Base-by-base conservation (phyloP, 64 coral and sea anemone species). In the Platygyra sinensis region DNA sequence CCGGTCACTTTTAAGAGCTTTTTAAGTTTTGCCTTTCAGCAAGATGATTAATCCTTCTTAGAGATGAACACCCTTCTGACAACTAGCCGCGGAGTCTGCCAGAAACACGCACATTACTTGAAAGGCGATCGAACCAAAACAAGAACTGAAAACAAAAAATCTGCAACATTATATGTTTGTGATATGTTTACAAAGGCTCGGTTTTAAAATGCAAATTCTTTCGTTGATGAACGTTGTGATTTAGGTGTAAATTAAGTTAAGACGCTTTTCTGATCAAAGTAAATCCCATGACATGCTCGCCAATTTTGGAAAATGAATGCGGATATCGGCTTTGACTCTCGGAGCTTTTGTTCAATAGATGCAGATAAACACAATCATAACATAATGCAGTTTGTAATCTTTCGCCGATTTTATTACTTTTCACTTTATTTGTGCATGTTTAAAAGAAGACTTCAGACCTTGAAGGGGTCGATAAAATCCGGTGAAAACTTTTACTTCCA, bases 181-280 rank as follows among this genome's bases (percentile, higher is more conserved):
- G 33, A 51, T 72, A 72, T 85, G 62, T 85, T 85, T 36, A 85
- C 81, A 72, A 16, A 49, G 13, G 64, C 24, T 27, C 29, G 49
- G 19, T 85, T 71, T 50, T 29, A 30, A 85, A 85, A 85, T 85
- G 39, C 64, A 71, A 85, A 69, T 85, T 85, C 39, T 13, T 28
- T 72, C 63, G n/a, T 69, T 85, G 32, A 50, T 52, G 62, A 71
- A 71, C 62, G 62, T 50, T 72, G 62, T 71, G 64, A 69, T 85
- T 85, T 51, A 69, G 81, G 81, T 69, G 81, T 85, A 69, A 85
- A 85, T 85, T 85, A 71, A 17, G 81, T 85, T 85, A 71, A 85
- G 63, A 64, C 62, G 62, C 63, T 85, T 85, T 72, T 52, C 32
- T 25, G 81, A 85, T 85, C 32, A 85, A 39, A 50, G 63, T 51